Conservation (phyloP, 2,888 invertebrate genomes). For the Zootermopsis nevadensis region DNA sequence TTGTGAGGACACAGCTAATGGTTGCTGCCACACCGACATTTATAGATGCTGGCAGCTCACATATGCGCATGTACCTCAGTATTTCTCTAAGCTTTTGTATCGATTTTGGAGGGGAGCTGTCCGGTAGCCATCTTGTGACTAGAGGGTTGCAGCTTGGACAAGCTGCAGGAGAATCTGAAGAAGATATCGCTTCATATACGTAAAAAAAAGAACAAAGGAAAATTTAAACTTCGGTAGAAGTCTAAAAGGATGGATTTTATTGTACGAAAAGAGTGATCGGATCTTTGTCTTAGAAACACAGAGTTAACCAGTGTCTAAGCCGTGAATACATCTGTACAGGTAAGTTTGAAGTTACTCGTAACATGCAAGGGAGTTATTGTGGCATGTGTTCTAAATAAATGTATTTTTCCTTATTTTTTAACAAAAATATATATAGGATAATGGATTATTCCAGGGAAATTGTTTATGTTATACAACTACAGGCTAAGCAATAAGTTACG, state of each 20-base stretch:
- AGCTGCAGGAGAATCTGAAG: slow-evolving; percentile 37
- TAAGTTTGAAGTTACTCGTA: neutral
- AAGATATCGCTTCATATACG: neutral
- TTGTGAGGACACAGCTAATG: neutral
- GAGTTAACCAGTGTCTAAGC: neutral
- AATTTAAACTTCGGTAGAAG: neutral
- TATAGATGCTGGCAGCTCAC: slow-evolving; percentile 36
- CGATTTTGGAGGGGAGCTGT: slow-evolving; percentile 51
- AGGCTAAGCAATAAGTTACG: too few relatives aligned
- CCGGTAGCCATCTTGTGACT: slow-evolving; percentile 52
- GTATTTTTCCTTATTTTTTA: too few relatives aligned
- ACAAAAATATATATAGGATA: too few relatives aligned
- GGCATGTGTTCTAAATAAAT: too few relatives aligned
- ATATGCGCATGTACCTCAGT: slow-evolving; percentile 53
- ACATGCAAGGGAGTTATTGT: neutral
- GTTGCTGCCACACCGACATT: neutral
- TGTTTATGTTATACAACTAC: too few relatives aligned
- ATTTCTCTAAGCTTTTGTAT: slow-evolving; percentile 46
- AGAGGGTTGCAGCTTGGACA: slow-evolving; percentile 50
- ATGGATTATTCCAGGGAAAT: too few relatives aligned
- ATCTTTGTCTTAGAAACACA: neutral
- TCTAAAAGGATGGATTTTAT: neutral
- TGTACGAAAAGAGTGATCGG: neutral
- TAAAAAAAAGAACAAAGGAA: neutral
- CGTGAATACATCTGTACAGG: neutral